Evolutionary conservation across 2,888 invertebrate genomes (phyloP), one percentile per base, ranked within the genome.

Genomic region (Eurytoma californica): DNA sequence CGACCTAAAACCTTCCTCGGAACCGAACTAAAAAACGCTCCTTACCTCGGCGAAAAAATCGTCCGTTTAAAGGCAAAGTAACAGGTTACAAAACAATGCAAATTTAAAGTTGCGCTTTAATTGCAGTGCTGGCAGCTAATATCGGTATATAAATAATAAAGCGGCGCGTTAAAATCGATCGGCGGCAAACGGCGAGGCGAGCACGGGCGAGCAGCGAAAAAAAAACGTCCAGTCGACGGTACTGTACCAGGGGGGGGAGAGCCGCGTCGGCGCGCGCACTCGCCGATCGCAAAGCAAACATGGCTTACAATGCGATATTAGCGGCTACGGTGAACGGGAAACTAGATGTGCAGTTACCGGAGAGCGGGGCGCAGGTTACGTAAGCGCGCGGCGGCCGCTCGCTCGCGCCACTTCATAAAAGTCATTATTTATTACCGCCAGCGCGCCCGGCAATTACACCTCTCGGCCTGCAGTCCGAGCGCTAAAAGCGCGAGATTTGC

Each of bases 401-500:
- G 81, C 81, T 67, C 79, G 73, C 82, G 83, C 82, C 82, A 83
- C 83, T 82, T 77, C 77, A 60, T 83, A 83, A 84, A 82, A 82
- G 82, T 82, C 81, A 81, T 85, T 86, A 87, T 85, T 86, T 86
- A 86, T 86, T 83, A 83, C 86, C 82, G 83, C 77, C 82, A 75
- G 70, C 69, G 79, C 39, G 57, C 18, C 20, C 70, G 18, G 49
- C 12, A 20, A 14, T 39, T 3, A 7, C 47, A 20, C 61, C 12
- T 18, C 28, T 16, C 30, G n/a, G 28, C 12, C 39, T 39, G 63
- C 63, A 18, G n/a, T 28, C 63, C 63, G 67, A 61, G 53, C 58
- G 55, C 61, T 61, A 55, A 61, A 76, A 55, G 63, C 49, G 18
- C 39, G 39, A 68, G 58, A 73, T 73, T 66, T 57, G n/a, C 51